Percentiles rank a stretch among this genome's conserved stretches.
These are phyloP conservation scores for Zaprionus obscuricornis DNA, from an alignment of 2,888 invertebrate genomes.

Conservation along the genomic window DNA sequence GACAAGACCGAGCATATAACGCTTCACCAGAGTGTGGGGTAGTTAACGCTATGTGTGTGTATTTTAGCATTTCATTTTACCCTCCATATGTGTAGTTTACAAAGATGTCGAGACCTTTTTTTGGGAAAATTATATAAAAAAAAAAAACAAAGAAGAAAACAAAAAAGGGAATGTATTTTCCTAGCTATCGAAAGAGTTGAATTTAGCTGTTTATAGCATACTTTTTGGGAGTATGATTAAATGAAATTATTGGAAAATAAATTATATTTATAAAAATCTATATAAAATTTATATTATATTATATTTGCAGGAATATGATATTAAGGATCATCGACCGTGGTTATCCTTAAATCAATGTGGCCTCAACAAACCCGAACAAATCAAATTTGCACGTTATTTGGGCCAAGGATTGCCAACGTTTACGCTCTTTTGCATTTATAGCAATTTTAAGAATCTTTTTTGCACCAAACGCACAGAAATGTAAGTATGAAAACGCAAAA, in stretches of 20 bases:
- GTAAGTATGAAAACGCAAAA: constrained; percentile 63
- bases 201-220: constrained; percentile 28
- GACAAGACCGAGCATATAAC: constrained; percentile 1
- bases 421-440: constrained; percentile 84
- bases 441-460: constrained; percentile 83
- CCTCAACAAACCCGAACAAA: constrained; percentile 83
- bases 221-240: constrained; percentile 21
- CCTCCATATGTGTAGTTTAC: too few relatives aligned
- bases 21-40: too few relatives aligned
- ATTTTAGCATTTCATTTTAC: too few relatives aligned
- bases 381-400: constrained; percentile 83
- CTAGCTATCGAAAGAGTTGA: too few relatives aligned
- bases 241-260: not conserved
- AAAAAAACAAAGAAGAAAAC: too few relatives aligned
- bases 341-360: constrained; percentile 82
- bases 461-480: constrained; percentile 84
- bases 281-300: not conserved
- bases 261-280: not conserved
- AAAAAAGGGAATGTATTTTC: too few relatives aligned
- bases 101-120: too few relatives aligned
- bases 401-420: constrained; percentile 83
- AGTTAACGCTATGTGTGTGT: too few relatives aligned
- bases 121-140: too few relatives aligned
- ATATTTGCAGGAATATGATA: constrained; percentile 80
- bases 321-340: constrained; percentile 83